Evolutionary conservation across 2,797 vertebrate species (phyloP).

Genomic region (Chromis chromis): DNA sequence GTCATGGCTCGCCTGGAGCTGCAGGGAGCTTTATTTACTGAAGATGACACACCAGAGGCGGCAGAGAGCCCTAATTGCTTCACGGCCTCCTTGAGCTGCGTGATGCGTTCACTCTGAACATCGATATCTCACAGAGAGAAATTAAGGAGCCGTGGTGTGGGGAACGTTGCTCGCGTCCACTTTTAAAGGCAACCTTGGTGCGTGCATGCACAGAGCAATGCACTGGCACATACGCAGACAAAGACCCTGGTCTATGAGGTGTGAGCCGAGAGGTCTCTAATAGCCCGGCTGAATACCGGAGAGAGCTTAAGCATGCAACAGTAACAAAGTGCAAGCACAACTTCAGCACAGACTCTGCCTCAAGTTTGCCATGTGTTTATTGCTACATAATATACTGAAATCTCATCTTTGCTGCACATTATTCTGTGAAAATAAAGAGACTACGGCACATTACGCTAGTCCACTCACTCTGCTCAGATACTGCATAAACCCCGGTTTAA

Average conservation of each 20-base stretch:
- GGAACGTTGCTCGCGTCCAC: conserved; percentile 57
- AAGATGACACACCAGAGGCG: conserved; percentile 69
- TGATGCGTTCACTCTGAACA: conserved; percentile 64
- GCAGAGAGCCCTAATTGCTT: conserved; percentile 79
- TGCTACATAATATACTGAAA: conserved; percentile 40
- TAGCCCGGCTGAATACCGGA: conserved; percentile 44
- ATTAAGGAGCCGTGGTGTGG: conserved; percentile 57
- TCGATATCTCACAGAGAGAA: conserved; percentile 61
- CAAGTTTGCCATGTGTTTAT: conserved; percentile 26
- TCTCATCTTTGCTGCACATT: conserved; percentile 44
- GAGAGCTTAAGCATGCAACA: conserved; percentile 49
- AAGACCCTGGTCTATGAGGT: conserved; percentile 43
- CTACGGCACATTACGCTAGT: conserved; percentile 34
- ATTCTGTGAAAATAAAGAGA: conserved; percentile 35
- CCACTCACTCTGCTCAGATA: conserved; percentile 47
- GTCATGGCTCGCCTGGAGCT: conserved; percentile 58
- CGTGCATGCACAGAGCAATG: conserved; percentile 36
- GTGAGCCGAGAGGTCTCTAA: conserved; percentile 57
- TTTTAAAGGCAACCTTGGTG: conserved; percentile 60
- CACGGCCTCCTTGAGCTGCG: conserved; percentile 66
- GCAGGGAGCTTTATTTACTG: conserved; percentile 74
- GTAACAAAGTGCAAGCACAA: conserved; percentile 25
- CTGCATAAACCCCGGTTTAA: conserved; percentile 72
- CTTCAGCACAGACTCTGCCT: conserved; percentile 13
- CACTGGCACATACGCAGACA: conserved; percentile 45